phyloP scores from a whole-genome alignment of 2,113 vertebrate species.

The Melanostigma gelatinosum region DNA sequence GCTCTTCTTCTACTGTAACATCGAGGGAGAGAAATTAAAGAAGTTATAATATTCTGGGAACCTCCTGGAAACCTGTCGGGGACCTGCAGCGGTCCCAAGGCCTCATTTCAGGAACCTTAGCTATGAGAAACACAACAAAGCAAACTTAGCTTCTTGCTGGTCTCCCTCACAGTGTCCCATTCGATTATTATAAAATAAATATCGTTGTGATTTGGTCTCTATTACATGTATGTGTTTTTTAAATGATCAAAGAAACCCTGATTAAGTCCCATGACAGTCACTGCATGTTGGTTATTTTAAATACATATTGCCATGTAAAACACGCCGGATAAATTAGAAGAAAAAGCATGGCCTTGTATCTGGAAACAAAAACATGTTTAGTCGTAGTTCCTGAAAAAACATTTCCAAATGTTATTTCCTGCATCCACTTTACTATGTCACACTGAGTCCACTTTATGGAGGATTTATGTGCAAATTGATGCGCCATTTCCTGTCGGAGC shows the following conservation, averaged over 20 bases:
- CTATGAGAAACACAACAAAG: not conserved
- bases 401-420: not conserved
- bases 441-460: conserved; percentile 9
- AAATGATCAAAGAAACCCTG: not conserved
- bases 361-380: conserved; percentile 6
- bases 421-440: not conserved
- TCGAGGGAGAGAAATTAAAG: not conserved
- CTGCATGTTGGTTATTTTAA: too few species aligned
- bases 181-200: not conserved
- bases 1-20: not conserved
- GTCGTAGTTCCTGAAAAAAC: not conserved
- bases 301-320: not conserved
- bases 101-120: not conserved
- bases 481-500: conserved; percentile 36
- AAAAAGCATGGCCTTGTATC: not conserved
- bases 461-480: conserved; percentile 38
- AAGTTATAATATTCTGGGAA: not conserved
- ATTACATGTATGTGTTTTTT: not conserved
- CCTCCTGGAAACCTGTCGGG: not conserved
- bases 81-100: not conserved
- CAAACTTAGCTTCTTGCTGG: not conserved
- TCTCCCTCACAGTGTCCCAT: not conserved
- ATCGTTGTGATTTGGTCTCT: not conserved
- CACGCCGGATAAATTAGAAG: not conserved
- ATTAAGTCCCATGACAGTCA: not conserved